Evolutionary conservation across 2,797 vertebrate genomes (phyloP).

Genomic region (Kryptopterus vitreolus): DNA sequence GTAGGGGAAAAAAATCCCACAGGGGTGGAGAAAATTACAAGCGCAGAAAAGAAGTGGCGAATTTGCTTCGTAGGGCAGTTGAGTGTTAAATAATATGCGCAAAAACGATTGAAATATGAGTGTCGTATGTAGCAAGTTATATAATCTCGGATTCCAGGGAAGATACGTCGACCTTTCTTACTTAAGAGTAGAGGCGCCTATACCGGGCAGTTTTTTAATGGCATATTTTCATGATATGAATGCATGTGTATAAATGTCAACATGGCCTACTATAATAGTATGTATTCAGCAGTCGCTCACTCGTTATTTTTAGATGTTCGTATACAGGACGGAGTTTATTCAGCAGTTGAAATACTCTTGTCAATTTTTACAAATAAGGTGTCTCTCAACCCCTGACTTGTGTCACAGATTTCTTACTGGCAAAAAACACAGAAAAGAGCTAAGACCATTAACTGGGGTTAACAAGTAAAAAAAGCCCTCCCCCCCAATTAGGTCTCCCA

Average conservation of each 20-base stretch:
- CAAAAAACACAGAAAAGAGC: neutral
- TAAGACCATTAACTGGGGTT: neutral
- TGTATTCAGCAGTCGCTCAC: neutral
- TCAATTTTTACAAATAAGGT: no score
- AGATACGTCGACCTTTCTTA: neutral
- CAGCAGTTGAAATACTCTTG: neutral
- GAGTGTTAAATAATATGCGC: no score
- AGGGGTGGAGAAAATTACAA: neutral
- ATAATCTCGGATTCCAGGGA: neutral
- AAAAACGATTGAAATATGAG: neutral
- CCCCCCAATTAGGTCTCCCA: no score
- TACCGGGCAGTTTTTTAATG: neutral
- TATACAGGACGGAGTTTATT: neutral
- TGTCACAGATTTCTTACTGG: neutral
- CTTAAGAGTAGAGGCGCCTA: neutral
- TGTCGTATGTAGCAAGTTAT: neutral
- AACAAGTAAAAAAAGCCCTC: neutral
- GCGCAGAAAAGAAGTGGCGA: neutral
- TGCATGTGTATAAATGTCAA: neutral
- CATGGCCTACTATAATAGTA: neutral
- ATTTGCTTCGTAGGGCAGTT: neutral
- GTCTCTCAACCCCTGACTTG: no score
- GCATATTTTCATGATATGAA: neutral
- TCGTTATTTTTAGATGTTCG: neutral
- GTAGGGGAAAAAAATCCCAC: neutral